Base-by-base conservation (phyloP, 1,140 invertebrate species). In the Ceratina japonica region DNA sequence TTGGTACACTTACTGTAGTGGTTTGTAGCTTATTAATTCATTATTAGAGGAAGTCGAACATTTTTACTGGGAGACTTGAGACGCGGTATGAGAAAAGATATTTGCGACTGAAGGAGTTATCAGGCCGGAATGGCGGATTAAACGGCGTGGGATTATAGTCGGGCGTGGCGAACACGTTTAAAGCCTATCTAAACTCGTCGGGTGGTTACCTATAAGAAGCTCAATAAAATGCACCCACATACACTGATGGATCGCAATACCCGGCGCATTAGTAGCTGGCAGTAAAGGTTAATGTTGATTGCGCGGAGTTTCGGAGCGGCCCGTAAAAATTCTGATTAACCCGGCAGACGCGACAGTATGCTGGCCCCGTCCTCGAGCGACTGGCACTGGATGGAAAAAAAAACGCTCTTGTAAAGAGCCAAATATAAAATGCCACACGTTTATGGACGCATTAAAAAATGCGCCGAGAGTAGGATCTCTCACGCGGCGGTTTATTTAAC, bases 241-340 rank as follows among this genome's bases (percentile, higher is more conserved):
- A 75, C 37, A 44, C 83, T 84, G 83, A 85, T 81, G 79, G 82
- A 85, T 85, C 79, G 70, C 74, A 77, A 81, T 84, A 75, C 54
- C 37, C 37, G 56, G 56, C 64, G 78, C 79, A 85, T 85, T 78
- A 85, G 83, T 81, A 81, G 69, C 74, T 62, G 51, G 70, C 74
- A 75, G 79, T 85, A 85, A 85, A 85, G 83, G 82, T 85, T 85
- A 81, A 85, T 85, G 83, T 84, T 85, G 83, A 85, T 85, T 85
- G 83, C 74, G 5, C 69, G 16, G 82, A 81, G 82, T 85, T 85
- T 84, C 79, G 79, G 79, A 54, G 59, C 52, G 49, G 79, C 69
- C 65, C 83, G 82, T 84, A 85, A 84, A 85, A 85, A 85, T 84
- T 84, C 79, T 85, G 83, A 85, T 85, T 84, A 84, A 84, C 83